phyloP scores from a whole-genome alignment of 2,888 invertebrate genomes.

The Eumacrocentrus americanus region DNA sequence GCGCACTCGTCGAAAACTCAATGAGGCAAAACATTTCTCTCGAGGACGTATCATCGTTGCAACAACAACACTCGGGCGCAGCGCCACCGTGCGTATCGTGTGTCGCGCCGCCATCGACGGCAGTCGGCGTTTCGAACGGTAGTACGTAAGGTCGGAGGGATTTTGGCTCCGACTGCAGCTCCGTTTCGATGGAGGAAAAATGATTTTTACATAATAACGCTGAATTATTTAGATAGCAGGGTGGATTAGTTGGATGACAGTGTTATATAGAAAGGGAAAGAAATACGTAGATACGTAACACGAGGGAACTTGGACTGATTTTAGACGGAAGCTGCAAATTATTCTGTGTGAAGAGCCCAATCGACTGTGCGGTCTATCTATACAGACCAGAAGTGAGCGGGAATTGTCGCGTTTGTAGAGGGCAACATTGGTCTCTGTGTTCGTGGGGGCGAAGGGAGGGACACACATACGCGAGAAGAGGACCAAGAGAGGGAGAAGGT shows the following conservation, averaged over 20 bases:
- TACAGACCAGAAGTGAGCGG: slow-evolving; percentile 6
- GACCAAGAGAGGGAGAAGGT: slow-evolving; percentile 40
- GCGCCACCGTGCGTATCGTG: background rate
- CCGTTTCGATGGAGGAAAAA: too few relatives aligned
- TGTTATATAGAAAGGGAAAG: too few relatives aligned
- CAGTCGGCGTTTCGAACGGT: too few relatives aligned
- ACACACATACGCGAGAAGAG: slow-evolving; percentile 2
- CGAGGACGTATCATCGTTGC: too few relatives aligned
- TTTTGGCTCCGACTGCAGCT: too few relatives aligned
- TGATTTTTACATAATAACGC: too few relatives aligned
- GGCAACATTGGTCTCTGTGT: slow-evolving; percentile 14
- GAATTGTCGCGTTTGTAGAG: slow-evolving; percentile 33
- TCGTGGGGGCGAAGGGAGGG: slow-evolving; percentile 19
- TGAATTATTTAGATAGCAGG: too few relatives aligned
- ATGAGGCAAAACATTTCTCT: too few relatives aligned
- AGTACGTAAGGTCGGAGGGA: too few relatives aligned
- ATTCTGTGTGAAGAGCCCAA: slow-evolving; percentile 32
- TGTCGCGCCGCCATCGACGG: background rate
- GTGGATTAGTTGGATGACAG: too few relatives aligned
- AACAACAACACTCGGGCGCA: slow-evolving; percentile 3
- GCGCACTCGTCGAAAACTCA: too few relatives aligned
- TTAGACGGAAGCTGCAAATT: background rate
- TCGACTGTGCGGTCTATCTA: slow-evolving; percentile 26
- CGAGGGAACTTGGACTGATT: too few relatives aligned
- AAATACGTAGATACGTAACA: background rate